Conservation (phyloP, 2,113 vertebrate genomes). For the Erythrocercus mccallii region DNA sequence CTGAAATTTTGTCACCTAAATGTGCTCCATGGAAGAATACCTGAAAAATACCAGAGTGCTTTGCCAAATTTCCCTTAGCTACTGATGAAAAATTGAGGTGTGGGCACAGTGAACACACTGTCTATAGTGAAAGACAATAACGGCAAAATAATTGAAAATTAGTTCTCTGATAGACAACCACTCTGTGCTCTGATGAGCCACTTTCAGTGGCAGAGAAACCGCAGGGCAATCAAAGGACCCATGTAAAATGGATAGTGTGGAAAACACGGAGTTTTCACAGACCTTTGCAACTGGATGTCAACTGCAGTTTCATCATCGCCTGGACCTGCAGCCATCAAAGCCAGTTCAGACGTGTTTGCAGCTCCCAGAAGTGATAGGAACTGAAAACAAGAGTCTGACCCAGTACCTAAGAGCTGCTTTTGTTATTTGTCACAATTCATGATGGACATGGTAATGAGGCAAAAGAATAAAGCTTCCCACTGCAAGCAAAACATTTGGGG, state of each 20-base stretch:
- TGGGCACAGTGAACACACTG: background rate
- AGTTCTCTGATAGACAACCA: background rate
- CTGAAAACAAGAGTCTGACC: background rate
- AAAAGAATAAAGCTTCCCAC: background rate
- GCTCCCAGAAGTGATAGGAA: background rate
- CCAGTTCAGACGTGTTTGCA: background rate
- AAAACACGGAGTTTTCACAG: background rate
- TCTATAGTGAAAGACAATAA: background rate
- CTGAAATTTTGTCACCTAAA: background rate
- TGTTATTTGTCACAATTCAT: background rate
- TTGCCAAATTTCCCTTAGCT: background rate
- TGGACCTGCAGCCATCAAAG: conserved; percentile 3
- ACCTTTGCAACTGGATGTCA: conserved; percentile 14
- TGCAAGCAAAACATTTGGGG: background rate
- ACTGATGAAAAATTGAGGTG: background rate
- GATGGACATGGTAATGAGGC: background rate
- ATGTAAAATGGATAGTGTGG: background rate
- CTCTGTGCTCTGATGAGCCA: background rate
- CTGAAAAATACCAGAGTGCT: background rate
- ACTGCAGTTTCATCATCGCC: background rate
- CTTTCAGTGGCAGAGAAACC: background rate
- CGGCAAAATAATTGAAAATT: background rate
- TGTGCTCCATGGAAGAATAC: background rate
- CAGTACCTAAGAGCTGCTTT: background rate
- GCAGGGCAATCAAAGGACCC: background rate